Base-by-base conservation (phyloP, 2,888 invertebrate genomes). In the Volucella inanis region DNA sequence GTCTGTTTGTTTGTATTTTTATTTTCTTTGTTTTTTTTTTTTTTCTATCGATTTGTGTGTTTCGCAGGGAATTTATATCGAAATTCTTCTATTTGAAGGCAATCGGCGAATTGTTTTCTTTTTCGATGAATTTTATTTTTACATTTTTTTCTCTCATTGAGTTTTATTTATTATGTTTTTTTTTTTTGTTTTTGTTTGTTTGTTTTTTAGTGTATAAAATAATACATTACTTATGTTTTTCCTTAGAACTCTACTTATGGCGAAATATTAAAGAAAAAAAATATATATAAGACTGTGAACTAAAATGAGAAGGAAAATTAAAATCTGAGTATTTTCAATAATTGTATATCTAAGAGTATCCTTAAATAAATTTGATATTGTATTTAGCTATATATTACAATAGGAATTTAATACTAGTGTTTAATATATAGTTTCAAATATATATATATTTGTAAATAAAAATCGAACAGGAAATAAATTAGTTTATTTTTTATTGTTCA, bases 71-170 rank as follows among this genome's bases (percentile, higher is more conserved):
- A 79, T 91, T 89, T 90, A 91, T 80, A 90, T 91, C 90, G 90
- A 91, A 91, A 91, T 91, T 91, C 91, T 91, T 91, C 91, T 91
- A 91, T 89, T 91, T 91, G 91, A 91, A 91, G 91, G 91, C 91
- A 91, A 91, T 91, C 91, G 91, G 91, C 91, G 91, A 91, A 91
- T 91, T 91, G 90, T 91, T 90, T 90, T 89, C 75, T 79, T 83
- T 59, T 75, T 83, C 78, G 78, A 79, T 86, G 78, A 78, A 82
- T 78, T 78, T 83, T 67, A 71, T 82, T 87, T 88, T 75, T 70
- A 62, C 82, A 83, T 87, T 79, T 82, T 31, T 31, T 31, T 31
- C 31, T 31, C 31, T 31, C 6, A 31, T 31, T 31, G 55, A 62
- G 80, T 76, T 84, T 87, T 67, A 52, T 88, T 68, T 82, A 70